Evolutionary conservation across 2,888 invertebrate genomes (phyloP).

Genomic region (Cheilosia scutellata): DNA sequence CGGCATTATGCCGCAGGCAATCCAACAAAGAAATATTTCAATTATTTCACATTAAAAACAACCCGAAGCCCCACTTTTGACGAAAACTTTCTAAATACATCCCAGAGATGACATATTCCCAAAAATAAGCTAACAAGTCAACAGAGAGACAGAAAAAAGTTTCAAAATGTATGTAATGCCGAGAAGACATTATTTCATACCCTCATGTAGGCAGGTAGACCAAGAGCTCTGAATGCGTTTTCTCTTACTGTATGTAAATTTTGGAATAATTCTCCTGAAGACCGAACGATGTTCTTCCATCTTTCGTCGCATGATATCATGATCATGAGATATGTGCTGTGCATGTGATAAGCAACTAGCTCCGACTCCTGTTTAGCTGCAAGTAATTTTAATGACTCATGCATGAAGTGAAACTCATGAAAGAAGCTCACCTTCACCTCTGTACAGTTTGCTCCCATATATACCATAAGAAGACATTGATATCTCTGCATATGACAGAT

Average conservation of each 20-base stretch:
- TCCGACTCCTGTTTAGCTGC: constrained; percentile 17
- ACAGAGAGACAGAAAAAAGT: constrained; percentile 14
- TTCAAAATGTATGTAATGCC: neutral
- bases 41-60: constrained; percentile 72
- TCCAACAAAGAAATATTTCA: constrained; percentile 67
- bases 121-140: constrained; percentile 5
- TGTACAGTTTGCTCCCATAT: neutral
- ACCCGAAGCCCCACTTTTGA: constrained; percentile 65
- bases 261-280: constrained; percentile 47
- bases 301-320: constrained; percentile 13
- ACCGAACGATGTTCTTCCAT: constrained; percentile 27
- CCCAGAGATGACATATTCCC: constrained; percentile 28
- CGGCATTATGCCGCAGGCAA: constrained; percentile 36
- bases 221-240: constrained; percentile 45
- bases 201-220: constrained; percentile 23
- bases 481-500: constrained; percentile 54
- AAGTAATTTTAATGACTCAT: constrained; percentile 61
- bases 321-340: constrained; percentile 10
- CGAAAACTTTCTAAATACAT: constrained; percentile 67
- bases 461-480: constrained; percentile 23
- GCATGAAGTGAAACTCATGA: constrained; percentile 7
- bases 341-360: constrained; percentile 28
- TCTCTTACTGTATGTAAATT: constrained; percentile 43
- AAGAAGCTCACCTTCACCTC: constrained; percentile 45
- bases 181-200: neutral